A percentile compares a stretch with the other conserved stretches of the same genome.
These are phyloP conservation scores for Sepiola atlantica DNA, from an alignment of 2,888 invertebrate species.

Conservation along the genomic window DNA sequence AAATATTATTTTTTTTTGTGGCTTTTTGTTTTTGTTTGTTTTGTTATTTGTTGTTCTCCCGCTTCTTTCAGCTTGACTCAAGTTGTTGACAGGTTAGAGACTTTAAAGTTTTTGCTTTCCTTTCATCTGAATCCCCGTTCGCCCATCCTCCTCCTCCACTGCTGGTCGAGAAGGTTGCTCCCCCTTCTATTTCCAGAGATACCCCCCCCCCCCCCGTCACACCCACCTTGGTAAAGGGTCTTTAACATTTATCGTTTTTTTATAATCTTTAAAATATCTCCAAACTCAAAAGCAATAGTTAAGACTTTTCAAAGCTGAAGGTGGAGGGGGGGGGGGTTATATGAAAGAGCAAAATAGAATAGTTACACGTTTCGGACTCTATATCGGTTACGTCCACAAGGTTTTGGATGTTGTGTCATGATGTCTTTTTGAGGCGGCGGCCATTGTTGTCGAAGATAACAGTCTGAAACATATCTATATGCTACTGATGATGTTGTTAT, in stretches of 20 bases:
- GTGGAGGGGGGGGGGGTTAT: too few species aligned
- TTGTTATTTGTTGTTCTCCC: constrained; percentile 34
- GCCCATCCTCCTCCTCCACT: too few species aligned
- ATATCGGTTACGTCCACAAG: too few species aligned
- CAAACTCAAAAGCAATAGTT: too few species aligned
- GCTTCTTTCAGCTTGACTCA: constrained; percentile 40
- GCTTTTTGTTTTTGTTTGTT: neutral
- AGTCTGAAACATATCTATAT: too few species aligned
- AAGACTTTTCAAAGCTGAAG: neutral
- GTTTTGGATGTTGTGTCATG: too few species aligned
- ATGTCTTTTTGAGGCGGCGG: too few species aligned
- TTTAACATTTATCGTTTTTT: neutral
- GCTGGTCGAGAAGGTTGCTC: neutral
- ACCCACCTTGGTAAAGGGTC: neutral
- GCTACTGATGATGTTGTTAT: too few species aligned
- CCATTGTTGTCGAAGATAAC: too few species aligned
- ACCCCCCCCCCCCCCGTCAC: neutral
- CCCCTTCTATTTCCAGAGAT: neutral
- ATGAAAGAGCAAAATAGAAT: too few species aligned
- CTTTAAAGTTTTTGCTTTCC: constrained; percentile 24
- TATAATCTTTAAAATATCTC: neutral
- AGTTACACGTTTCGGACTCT: too few species aligned
- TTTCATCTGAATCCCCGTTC: neutral
- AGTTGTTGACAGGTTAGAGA: constrained; percentile 43
- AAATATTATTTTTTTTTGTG: neutral